These are phyloP conservation scores for Falco concolor DNA, from an alignment of 2,797 vertebrate genomes.

Conservation along the genomic window DNA sequence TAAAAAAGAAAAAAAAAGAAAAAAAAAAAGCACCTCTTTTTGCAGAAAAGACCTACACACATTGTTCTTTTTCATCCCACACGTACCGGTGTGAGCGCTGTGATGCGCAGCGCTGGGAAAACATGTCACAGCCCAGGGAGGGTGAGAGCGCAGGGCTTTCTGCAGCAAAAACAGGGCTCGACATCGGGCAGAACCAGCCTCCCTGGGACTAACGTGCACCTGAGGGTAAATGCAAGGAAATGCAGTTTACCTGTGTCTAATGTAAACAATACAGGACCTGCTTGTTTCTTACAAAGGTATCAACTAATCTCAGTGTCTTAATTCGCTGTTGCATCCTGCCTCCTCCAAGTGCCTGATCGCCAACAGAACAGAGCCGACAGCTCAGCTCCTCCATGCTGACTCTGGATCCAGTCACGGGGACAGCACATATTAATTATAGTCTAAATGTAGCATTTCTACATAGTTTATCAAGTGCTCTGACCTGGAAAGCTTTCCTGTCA, in stretches of 20 bases:
- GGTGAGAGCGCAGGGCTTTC: rapidly evolving
- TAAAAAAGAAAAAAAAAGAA: too few relatives aligned
- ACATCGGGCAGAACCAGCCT: background rate
- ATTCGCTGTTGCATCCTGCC: background rate
- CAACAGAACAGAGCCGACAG: rapidly evolving
- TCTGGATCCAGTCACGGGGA: rapidly evolving
- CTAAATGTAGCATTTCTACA: background rate
- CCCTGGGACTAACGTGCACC: background rate
- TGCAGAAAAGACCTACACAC: background rate
- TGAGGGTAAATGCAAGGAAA: background rate
- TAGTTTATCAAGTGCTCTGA: background rate
- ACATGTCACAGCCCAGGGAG: background rate
- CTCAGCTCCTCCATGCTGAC: background rate
- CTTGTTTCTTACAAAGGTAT: too few relatives aligned
- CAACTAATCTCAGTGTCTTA: background rate
- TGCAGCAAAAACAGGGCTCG: rapidly evolving
- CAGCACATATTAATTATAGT: rapidly evolving
- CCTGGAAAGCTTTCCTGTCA: background rate
- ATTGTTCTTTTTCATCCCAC: background rate
- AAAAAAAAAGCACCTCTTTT: rapidly evolving
- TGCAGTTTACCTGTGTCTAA: rapidly evolving
- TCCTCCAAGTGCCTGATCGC: background rate
- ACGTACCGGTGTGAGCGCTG: rapidly evolving
- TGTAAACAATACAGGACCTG: rapidly evolving
- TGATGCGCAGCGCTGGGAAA: background rate